Percentiles rank a stretch among this genome's conserved stretches.
These are phyloP conservation scores for Eulithis prunata DNA, from an alignment of 2,888 invertebrate species.

Conservation along the genomic window DNA sequence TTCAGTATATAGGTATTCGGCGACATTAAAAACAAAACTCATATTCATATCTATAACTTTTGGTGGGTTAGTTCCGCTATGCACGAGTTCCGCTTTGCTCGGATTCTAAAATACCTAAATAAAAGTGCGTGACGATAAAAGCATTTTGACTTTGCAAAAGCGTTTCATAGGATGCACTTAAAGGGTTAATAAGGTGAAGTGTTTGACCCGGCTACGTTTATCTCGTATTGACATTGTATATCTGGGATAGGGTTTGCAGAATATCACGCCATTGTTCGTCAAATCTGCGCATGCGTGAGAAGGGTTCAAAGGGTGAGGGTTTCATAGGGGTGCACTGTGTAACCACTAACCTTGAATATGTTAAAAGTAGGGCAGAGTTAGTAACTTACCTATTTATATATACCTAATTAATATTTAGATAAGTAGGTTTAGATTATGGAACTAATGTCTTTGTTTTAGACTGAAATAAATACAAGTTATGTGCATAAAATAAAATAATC, in stretches of 20 bases:
- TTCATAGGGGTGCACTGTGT: constrained; percentile 31
- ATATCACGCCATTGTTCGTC: constrained; percentile 43
- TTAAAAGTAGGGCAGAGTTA: constrained; percentile 29
- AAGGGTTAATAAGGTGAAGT: background rate
- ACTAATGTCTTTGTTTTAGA: background rate
- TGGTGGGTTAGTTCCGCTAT: too few species aligned
- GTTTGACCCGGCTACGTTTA: constrained; percentile 14
- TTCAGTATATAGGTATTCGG: too few species aligned
- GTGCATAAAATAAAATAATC: constrained; percentile 2
- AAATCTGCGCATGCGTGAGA: constrained; percentile 53
- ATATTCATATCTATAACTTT: background rate
- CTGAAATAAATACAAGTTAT: constrained; percentile 5
- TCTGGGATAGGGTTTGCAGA: constrained; percentile 5
- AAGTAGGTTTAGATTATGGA: background rate
- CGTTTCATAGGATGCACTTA: constrained; percentile 2
- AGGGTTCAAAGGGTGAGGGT: constrained; percentile 35
- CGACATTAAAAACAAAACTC: too few species aligned
- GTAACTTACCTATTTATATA: background rate
- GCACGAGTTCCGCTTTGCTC: too few species aligned
- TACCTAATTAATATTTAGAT: too few species aligned
- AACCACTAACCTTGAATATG: constrained; percentile 35
- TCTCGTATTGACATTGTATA: constrained; percentile 7
- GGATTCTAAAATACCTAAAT: too few species aligned
- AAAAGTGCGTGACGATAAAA: too few species aligned
- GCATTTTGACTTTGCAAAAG: background rate